Conservation (phyloP, 2,888 invertebrate species). For the Drosophila anomalata region DNA sequence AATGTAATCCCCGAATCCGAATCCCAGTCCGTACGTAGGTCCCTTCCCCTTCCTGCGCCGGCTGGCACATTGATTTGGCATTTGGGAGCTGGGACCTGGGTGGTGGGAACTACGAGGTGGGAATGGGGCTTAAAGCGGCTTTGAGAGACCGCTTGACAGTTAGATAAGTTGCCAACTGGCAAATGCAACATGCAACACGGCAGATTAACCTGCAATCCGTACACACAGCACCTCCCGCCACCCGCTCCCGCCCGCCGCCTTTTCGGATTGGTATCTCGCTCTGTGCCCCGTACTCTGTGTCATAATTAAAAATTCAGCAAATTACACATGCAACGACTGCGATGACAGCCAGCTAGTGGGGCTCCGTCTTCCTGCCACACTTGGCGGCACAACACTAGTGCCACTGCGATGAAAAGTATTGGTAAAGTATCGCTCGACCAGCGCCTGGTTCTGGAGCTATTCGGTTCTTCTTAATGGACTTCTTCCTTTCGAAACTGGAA, state of each 20-base stretch:
- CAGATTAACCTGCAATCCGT: slow-evolving; percentile 49
- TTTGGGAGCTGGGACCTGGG: slow-evolving; percentile 9
- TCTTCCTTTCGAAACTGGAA: background rate
- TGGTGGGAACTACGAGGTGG: background rate
- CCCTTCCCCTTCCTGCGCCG: slow-evolving; percentile 4
- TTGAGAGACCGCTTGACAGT: slow-evolving; percentile 33
- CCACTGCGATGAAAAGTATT: background rate
- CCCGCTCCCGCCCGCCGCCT: background rate
- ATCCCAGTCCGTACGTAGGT: slow-evolving; percentile 5
- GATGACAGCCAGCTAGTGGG: slow-evolving; percentile 33
- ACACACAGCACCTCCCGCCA: background rate
- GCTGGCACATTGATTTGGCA: slow-evolving; percentile 28
- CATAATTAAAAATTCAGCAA: slow-evolving; percentile 73
- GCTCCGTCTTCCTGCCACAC: slow-evolving; percentile 8
- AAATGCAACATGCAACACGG: slow-evolving; percentile 62
- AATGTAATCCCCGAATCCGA: background rate
- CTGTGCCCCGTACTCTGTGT: slow-evolving; percentile 29
- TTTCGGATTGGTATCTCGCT: slow-evolving; percentile 9
- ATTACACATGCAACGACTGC: slow-evolving; percentile 60
- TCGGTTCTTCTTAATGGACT: background rate
- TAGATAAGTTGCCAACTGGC: slow-evolving; percentile 48
- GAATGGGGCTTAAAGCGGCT: slow-evolving; percentile 24
- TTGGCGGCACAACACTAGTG: background rate
- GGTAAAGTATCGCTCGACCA: background rate
- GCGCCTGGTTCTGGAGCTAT: background rate